Evolutionary conservation across 2,888 invertebrate genomes (phyloP).

Genomic region (Agrilus biguttatus): DNA sequence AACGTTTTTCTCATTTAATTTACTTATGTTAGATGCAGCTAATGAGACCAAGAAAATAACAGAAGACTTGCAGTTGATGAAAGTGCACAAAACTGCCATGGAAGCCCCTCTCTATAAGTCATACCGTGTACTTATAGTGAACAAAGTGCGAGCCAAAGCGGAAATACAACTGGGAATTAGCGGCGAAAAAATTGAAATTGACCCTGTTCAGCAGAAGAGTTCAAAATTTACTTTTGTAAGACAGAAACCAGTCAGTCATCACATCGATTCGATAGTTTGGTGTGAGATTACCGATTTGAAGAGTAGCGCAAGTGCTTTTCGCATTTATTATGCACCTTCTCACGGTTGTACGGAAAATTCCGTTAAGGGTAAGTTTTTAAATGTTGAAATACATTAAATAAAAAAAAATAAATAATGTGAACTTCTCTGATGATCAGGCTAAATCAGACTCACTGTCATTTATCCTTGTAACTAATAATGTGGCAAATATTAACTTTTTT

Average conservation of each 20-base stretch:
- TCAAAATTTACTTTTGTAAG: conserved; percentile 41
- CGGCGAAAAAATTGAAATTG: conserved; percentile 82
- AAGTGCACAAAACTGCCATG: conserved; percentile 61
- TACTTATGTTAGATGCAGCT: conserved; percentile 16
- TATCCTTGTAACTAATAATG: too few relatives aligned
- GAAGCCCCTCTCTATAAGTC: conserved; percentile 81
- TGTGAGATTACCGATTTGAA: conserved; percentile 73
- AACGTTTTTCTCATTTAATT: neutral
- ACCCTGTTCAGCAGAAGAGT: conserved; percentile 58
- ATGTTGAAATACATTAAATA: neutral
- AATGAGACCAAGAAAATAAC: conserved; percentile 29
- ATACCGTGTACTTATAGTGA: conserved; percentile 61
- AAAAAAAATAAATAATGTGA: too few relatives aligned
- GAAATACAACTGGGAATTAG: conserved; percentile 80
- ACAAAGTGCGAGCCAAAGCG: conserved; percentile 67
- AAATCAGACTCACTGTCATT: too few relatives aligned
- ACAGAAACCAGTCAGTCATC: conserved; percentile 69
- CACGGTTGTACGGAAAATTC: conserved; percentile 12
- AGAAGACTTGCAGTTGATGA: conserved; percentile 47
- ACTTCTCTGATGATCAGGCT: too few relatives aligned
- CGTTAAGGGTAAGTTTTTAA: conserved; percentile 1
- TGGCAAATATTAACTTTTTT: too few relatives aligned
- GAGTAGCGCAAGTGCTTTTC: conserved; percentile 55
- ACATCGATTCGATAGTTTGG: conserved; percentile 75
- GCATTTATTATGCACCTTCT: conserved; percentile 50